A percentile compares a stretch with the other conserved stretches of the same genome.
Conservation (phyloP, 2,113 vertebrate genomes). For the Psettodes erumei region DNA sequence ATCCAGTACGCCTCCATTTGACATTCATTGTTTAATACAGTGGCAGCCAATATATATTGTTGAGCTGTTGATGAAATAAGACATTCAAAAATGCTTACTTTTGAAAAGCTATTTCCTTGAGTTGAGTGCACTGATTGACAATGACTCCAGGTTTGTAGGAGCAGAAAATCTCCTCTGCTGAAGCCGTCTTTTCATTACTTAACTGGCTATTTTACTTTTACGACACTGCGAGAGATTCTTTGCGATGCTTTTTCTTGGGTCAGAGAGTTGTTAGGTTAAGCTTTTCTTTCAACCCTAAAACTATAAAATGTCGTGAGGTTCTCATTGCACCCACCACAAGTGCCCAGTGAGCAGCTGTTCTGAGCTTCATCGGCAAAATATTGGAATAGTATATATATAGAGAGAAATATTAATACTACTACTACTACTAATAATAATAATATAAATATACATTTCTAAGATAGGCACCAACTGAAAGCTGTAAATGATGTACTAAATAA, state of each 20-base stretch:
- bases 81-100: conserved; percentile 56
- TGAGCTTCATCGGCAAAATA: neutral
- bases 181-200: neutral
- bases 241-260: neutral
- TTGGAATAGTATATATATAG: no score
- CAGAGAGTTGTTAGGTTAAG: neutral
- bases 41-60: conserved; percentile 56
- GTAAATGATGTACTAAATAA: neutral
- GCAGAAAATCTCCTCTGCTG: conserved; percentile 3
- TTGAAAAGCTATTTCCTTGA: conserved; percentile 47
- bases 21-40: conserved; percentile 61
- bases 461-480: neutral
- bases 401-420: no score
- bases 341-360: neutral
- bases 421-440: no score
- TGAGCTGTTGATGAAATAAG: conserved; percentile 63
- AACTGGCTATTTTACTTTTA: neutral
- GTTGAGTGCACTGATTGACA: conserved; percentile 31
- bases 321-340: neutral
- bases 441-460: no score
- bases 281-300: neutral
- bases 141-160: conserved; percentile 10
- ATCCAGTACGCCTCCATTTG: conserved; percentile 49
- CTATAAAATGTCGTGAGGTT: neutral
- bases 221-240: neutral